phyloP scores from a whole-genome alignment of 2,113 vertebrate species.

The Sturnira hondurensis region DNA sequence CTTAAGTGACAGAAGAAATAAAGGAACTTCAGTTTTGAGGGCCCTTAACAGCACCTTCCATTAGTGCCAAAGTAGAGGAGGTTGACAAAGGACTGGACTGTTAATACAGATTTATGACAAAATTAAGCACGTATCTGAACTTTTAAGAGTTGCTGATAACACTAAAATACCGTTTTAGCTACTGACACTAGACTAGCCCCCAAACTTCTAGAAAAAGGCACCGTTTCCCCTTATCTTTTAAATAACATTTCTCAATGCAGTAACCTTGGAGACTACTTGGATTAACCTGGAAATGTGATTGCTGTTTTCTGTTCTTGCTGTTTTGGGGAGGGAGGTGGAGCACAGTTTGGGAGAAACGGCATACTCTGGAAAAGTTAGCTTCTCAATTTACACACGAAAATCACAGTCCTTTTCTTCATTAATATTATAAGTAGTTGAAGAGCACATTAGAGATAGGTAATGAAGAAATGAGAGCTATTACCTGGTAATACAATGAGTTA shows the following conservation, averaged over 20 bases:
- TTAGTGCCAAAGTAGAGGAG: not conserved
- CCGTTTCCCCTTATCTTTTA: not conserved
- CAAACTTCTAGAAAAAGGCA: not conserved
- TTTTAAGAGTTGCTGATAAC: not conserved
- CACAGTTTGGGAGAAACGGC: not conserved
- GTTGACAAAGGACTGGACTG: not conserved
- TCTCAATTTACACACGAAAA: not conserved
- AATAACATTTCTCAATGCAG: not conserved
- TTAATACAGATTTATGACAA: conserved; percentile 37
- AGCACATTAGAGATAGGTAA: not conserved
- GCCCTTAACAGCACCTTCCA: conserved; percentile 25
- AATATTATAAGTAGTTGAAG: not conserved
- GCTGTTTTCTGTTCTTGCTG: conserved; percentile 41
- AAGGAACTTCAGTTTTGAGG: conserved; percentile 52
- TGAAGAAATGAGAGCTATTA: not conserved
- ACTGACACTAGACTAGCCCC: not conserved
- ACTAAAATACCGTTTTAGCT: conserved; percentile 24
- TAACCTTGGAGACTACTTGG: not conserved
- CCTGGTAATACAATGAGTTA: not conserved
- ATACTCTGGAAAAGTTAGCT: not conserved
- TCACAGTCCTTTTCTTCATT: not conserved
- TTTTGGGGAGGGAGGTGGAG: not conserved
- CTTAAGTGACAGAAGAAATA: conserved; percentile 59
- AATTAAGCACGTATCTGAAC: conserved; percentile 33
- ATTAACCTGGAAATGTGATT: conserved; percentile 23